These are phyloP conservation scores for Anableps anableps DNA, from an alignment of 2,797 vertebrate species.

Conservation along the genomic window DNA sequence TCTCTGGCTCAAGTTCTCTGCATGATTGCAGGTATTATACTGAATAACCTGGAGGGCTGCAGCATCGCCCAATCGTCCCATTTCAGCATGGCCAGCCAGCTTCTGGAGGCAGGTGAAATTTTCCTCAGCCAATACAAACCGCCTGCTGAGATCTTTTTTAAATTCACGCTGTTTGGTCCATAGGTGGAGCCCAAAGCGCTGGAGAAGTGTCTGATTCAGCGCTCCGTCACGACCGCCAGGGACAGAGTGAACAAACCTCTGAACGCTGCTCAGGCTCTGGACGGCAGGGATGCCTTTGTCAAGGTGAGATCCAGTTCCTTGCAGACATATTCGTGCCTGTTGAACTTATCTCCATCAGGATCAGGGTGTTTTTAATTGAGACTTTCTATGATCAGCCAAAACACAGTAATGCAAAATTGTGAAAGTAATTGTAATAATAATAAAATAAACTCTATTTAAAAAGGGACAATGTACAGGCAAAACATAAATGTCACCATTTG, in stretches of 20 bases:
- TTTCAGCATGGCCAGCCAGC: conserved; percentile 82
- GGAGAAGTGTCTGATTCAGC: conserved; percentile 85
- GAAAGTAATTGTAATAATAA: neutral
- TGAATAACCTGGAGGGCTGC: conserved; percentile 90
- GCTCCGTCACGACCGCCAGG: conserved; percentile 87
- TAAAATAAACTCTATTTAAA: too few species aligned
- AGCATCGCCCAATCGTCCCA: conserved; percentile 81
- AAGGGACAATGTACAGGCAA: too few species aligned
- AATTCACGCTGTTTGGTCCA: conserved; percentile 16
- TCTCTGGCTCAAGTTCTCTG: conserved; percentile 28
- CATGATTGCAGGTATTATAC: conserved; percentile 82
- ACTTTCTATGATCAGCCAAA: neutral
- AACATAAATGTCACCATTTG: too few species aligned
- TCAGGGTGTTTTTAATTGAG: neutral
- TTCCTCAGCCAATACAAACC: neutral
- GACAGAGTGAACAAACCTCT: conserved; percentile 89
- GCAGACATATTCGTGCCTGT: neutral
- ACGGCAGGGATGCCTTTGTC: conserved; percentile 91
- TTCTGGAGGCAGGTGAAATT: conserved; percentile 87
- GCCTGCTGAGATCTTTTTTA: neutral
- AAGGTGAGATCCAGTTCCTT: conserved; percentile 81
- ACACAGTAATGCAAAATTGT: neutral
- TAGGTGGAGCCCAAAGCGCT: conserved; percentile 88
- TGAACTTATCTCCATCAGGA: neutral
- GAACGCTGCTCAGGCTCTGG: conserved; percentile 85